phyloP scores from a whole-genome alignment of 2,113 vertebrate species.

The Trogon melanurus region DNA sequence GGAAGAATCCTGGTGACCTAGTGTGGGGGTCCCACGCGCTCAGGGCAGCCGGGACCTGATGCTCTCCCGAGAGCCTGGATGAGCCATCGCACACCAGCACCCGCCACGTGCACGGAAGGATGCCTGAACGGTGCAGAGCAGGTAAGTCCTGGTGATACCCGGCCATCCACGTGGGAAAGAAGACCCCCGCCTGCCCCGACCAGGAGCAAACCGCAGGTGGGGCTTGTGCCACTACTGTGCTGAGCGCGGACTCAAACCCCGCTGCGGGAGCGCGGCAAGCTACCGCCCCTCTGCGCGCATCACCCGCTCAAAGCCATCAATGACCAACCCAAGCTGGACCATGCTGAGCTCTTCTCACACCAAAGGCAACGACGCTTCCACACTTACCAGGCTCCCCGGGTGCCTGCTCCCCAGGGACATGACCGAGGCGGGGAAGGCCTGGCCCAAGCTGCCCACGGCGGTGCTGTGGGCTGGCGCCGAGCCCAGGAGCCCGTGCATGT shows the following conservation, averaged over 20 bases:
- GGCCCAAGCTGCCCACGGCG: slow-evolving; percentile 81
- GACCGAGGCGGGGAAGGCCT: slow-evolving; percentile 83
- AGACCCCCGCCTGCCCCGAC: background rate
- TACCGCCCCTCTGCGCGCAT: fast-evolving
- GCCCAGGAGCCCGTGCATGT: slow-evolving; percentile 87
- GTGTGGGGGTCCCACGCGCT: fast-evolving
- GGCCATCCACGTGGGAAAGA: background rate
- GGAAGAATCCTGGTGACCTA: background rate
- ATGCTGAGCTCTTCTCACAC: background rate
- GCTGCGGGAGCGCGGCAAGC: fast-evolving
- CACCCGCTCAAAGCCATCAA: fast-evolving
- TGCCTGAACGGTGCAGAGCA: fast-evolving
- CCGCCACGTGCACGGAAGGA: fast-evolving
- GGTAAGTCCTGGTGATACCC: background rate
- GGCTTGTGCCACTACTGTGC: background rate
- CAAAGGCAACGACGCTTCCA: background rate
- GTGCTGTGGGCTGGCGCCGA: slow-evolving; percentile 80
- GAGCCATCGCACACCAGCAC: background rate
- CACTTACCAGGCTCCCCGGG: slow-evolving; percentile 83
- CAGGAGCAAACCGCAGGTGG: background rate
- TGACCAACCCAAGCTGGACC: background rate
- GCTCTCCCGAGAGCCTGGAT: background rate
- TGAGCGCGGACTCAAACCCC: fast-evolving
- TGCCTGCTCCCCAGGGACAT: slow-evolving; percentile 88
- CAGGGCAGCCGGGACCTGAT: background rate